These are phyloP conservation scores for Onchidella celtica DNA, from an alignment of 2,888 invertebrate genomes.

Conservation along the genomic window DNA sequence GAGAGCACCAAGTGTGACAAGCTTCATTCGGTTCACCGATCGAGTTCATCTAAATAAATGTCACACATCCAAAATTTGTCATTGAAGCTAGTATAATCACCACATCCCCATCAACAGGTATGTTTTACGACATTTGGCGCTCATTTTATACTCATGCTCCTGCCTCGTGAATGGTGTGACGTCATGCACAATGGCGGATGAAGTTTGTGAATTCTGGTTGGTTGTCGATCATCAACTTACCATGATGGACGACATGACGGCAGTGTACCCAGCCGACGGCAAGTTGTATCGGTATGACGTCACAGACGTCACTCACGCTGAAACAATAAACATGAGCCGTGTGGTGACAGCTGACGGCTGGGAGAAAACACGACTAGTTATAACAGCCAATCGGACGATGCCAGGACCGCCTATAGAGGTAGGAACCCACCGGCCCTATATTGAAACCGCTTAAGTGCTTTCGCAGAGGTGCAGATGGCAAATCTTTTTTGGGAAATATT, in stretches of 20 bases:
- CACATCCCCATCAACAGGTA: too few relatives aligned
- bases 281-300: conserved; percentile 47
- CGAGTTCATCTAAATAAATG: too few relatives aligned
- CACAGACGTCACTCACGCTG: not conserved
- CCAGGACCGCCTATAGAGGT: conserved; percentile 72
- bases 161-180: not conserved
- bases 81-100: too few relatives aligned
- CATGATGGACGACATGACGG: conserved; percentile 48
- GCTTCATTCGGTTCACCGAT: too few relatives aligned
- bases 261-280: conserved; percentile 41
- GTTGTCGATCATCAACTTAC: conserved; percentile 43
- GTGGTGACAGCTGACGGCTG: conserved; percentile 72
- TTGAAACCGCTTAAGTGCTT: too few relatives aligned
- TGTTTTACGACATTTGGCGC: too few relatives aligned
- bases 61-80: too few relatives aligned
- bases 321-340: conserved; percentile 33
- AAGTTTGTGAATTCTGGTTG: conserved; percentile 53
- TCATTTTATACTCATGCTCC: too few relatives aligned
- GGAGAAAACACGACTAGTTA: conserved; percentile 60
- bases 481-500: too few relatives aligned
- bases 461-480: too few relatives aligned
- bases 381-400: conserved; percentile 66
- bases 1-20: too few relatives aligned
- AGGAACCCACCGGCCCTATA: not conserved
- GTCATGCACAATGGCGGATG: conserved; percentile 22